These are phyloP conservation scores for Cydia fagiglandana DNA, from an alignment of 1,140 invertebrate genomes.

Conservation along the genomic window DNA sequence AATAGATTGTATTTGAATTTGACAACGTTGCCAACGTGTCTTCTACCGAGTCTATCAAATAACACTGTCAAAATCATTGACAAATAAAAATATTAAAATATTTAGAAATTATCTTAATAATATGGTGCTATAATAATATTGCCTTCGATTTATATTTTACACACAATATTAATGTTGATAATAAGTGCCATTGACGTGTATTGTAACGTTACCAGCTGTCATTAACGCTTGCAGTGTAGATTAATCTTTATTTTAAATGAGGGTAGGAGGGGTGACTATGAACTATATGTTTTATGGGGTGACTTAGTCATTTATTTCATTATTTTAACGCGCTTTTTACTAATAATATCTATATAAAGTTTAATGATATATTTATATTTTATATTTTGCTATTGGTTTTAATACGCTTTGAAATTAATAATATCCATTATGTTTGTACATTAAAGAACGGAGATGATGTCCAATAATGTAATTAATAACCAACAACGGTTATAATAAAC, in stretches of 20 bases:
- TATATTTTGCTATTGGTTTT: constrained; percentile 9
- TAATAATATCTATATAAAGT: constrained; percentile 10
- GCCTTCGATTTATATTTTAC: constrained; percentile 19
- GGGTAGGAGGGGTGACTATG: background rate
- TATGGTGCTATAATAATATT: constrained; percentile 28
- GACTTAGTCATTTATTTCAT: constrained; percentile 20
- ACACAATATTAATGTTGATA: constrained; percentile 16
- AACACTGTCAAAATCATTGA: background rate
- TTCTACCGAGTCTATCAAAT: background rate
- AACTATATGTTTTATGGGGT: background rate
- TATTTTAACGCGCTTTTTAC: background rate
- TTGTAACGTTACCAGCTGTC: constrained; percentile 14
- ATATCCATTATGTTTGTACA: background rate
- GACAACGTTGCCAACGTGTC: background rate
- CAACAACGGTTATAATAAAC: constrained; percentile 23
- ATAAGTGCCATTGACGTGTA: constrained; percentile 27
- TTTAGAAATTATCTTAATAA: background rate
- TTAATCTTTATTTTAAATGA: background rate
- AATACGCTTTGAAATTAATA: constrained; percentile 26
- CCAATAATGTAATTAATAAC: constrained; percentile 22
- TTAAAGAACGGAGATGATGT: background rate
- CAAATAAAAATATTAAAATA: background rate
- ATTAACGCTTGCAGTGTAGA: constrained; percentile 18
- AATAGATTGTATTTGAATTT: background rate
- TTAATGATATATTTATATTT: constrained; percentile 23